Conservation (phyloP, 2,888 invertebrate species). For the Ariolimax columbianus region DNA sequence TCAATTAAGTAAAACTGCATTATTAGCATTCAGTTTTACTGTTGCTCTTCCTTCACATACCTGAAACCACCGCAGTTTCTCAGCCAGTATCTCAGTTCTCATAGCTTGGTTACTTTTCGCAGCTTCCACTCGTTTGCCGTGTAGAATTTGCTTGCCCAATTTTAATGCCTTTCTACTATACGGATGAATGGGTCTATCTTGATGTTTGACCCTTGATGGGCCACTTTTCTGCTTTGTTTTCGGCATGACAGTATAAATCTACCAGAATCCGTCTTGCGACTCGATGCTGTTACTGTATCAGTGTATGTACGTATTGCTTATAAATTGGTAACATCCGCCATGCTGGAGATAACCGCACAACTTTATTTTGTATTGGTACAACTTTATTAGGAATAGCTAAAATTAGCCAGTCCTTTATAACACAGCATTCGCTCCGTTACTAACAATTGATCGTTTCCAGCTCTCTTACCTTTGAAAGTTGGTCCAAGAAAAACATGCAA, state of each 20-base stretch:
- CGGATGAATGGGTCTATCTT: conserved; percentile 83
- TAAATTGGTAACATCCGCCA: too few species aligned
- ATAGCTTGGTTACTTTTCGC: conserved; percentile 57
- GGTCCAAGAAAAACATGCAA: conserved; percentile 16
- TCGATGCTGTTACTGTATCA: background rate
- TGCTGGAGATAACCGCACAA: background rate
- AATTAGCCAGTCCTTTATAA: background rate
- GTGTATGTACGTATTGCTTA: background rate
- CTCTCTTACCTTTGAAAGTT: conserved; percentile 6
- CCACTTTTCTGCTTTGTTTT: conserved; percentile 69
- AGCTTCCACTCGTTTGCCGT: conserved; percentile 80
- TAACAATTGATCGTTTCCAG: background rate
- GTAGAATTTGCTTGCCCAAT: conserved; percentile 85
- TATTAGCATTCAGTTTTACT: too few species aligned
- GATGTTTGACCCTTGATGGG: conserved; percentile 40
- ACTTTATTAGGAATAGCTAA: background rate
- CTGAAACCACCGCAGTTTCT: conserved; percentile 89
- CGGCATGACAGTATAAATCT: conserved; percentile 62
- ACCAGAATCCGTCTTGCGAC: background rate
- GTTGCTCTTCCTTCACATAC: conserved; percentile 70
- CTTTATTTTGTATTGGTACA: background rate
- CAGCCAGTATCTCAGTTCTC: conserved; percentile 80
- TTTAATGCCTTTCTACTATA: conserved; percentile 90
- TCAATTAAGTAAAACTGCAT: too few species aligned
- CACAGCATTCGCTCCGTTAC: background rate